Evolutionary conservation across 2,113 vertebrate genomes (phyloP), one percentile per base, ranked within the genome.

Genomic region (Varanus komodoensis): DNA sequence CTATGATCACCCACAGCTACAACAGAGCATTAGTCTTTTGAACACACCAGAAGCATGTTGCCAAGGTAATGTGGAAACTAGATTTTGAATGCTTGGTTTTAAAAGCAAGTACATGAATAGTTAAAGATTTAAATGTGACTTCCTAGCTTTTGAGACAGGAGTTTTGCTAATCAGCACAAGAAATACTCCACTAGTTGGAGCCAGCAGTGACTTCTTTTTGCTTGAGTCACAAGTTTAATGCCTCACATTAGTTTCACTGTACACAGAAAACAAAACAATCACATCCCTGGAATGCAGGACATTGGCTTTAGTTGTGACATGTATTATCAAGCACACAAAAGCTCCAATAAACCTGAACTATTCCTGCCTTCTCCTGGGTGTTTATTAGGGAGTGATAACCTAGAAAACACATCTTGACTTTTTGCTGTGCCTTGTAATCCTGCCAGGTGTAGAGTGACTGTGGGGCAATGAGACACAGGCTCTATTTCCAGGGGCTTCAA

Each of bases 201-300:
- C 75, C 32, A 34, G 78, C 67, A 93, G 8, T 12, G 61, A 87
- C 38, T 77, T 73, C 27, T 75, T 87, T 82, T 84, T 21, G 89
- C 4, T 77, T 1, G 27, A 85, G 84, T 92, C 90, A 88, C 75
- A 64, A 38, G 74, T 84, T 88, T 78, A 87, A 84, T 34, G 77
- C 48, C 32, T 27, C 67, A n/a, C 48, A 91, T 87, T 71, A 64
- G 64, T 84, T 34, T 61, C 34, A 78, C 54, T 84, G 34, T 79
- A 73, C 73, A 57, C 44, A 74, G 84, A 61, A 88, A 87, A 61
- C 50, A 79, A 88, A 91, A 73, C 81, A 80, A 79, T 38, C 52
- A 85, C 73, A 88, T 81, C 68, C 25, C 32, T 67, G 75, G 87
- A 91, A 91, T 67, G 68, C 77, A 91, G 79, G 74, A 88, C 85